A percentile compares a stretch with the other conserved stretches of the same genome.
Evolutionary conservation across 2,113 vertebrate species (phyloP).

Genomic region (Indri indri): DNA sequence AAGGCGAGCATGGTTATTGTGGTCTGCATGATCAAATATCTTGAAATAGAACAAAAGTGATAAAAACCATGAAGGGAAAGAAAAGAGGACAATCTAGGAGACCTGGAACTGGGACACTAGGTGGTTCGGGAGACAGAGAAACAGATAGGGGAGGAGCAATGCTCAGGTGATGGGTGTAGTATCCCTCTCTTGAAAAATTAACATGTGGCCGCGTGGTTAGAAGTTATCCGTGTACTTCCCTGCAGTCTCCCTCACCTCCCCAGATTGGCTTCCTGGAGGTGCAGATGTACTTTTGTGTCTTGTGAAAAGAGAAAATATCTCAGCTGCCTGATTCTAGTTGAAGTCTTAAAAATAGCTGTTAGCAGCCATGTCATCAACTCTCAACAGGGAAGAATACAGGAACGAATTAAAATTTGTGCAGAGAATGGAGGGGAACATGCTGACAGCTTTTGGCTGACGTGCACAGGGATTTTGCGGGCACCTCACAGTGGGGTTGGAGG

Average conservation of each 20-base stretch:
- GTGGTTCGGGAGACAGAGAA: not conserved
- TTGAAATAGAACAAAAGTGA: constrained; percentile 17
- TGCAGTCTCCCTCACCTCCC: not conserved
- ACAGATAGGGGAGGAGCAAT: not conserved
- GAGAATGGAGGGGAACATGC: not conserved
- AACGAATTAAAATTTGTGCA: not conserved
- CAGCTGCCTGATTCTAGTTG: constrained; percentile 20
- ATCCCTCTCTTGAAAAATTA: not conserved
- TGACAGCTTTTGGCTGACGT: not conserved
- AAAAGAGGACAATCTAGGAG: not conserved
- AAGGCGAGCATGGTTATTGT: not conserved
- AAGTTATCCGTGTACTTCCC: not conserved
- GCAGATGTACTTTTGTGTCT: not conserved
- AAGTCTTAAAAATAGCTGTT: constrained; percentile 51
- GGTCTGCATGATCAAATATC: not conserved
- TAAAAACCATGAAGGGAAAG: not conserved
- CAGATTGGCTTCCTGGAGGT: not conserved
- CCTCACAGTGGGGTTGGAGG: not conserved
- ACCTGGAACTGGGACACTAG: not conserved
- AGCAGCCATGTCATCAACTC: not conserved
- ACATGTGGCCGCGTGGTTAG: not conserved
- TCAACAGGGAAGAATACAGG: not conserved
- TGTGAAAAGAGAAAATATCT: constrained; percentile 24
- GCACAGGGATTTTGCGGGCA: not conserved
- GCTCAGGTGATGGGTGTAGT: not conserved